Evolutionary conservation across 2,888 invertebrate genomes (phyloP).

Genomic region (Kuschelorhynchus macadamiae): DNA sequence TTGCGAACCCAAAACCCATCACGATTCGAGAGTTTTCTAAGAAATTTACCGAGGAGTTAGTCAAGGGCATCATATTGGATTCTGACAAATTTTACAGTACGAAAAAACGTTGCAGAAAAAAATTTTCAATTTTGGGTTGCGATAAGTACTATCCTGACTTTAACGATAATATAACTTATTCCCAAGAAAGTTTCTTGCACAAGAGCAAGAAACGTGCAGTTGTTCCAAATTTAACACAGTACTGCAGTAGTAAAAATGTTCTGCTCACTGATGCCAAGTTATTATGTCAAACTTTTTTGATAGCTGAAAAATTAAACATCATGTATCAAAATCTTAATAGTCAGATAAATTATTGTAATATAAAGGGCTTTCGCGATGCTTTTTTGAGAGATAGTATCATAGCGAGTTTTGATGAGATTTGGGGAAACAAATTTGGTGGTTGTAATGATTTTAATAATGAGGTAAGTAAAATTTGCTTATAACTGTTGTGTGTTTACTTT

Average conservation of each 20-base stretch:
- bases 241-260: constrained; percentile 17
- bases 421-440: constrained; percentile 35
- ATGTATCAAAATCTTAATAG: constrained; percentile 46
- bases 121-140: constrained; percentile 66
- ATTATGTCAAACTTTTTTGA: constrained; percentile 59
- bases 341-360: neutral
- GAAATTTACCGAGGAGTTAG: constrained; percentile 57
- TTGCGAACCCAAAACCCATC: constrained; percentile 56
- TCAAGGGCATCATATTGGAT: constrained; percentile 65
- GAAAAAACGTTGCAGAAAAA: constrained; percentile 62
- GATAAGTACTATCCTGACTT: constrained; percentile 63
- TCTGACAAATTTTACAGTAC: constrained; percentile 68
- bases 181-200: constrained; percentile 58
- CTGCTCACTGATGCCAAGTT: constrained; percentile 35
- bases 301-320: constrained; percentile 57
- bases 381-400: constrained; percentile 13
- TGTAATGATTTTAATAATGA: constrained; percentile 10
- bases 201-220: constrained; percentile 51
- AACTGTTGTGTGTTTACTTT: neutral
- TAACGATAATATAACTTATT: constrained; percentile 40
- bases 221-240: constrained; percentile 14
- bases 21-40: constrained; percentile 50
- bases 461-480: constrained; percentile 23
- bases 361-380: too few relatives aligned
- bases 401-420: constrained; percentile 39